Evolutionary conservation across 2,113 vertebrate genomes (phyloP).

Genomic region (Albula goreensis): DNA sequence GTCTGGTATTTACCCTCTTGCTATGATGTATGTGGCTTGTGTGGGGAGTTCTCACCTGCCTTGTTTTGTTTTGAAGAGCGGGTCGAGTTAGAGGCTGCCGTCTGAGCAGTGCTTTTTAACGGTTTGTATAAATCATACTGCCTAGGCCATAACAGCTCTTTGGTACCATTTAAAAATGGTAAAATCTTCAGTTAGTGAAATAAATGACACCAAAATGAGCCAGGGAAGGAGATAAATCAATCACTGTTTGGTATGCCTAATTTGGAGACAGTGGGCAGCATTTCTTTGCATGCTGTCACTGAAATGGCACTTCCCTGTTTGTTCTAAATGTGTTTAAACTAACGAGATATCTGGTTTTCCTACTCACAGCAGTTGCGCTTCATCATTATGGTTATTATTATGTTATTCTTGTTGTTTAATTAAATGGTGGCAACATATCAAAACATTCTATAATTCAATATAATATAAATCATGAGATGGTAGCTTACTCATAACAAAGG

Average conservation of each 20-base stretch:
- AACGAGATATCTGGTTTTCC: not conserved
- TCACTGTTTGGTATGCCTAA: not conserved
- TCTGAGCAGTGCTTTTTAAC: slow-evolving; percentile 7
- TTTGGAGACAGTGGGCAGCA: too few species aligned
- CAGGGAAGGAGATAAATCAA: slow-evolving; percentile 8
- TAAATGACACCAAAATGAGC: slow-evolving; percentile 21
- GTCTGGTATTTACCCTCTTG: slow-evolving; percentile 13
- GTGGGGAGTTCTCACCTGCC: slow-evolving; percentile 1
- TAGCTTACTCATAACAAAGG: not conserved
- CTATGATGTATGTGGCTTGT: slow-evolving; percentile 1
- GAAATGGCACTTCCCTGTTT: too few species aligned
- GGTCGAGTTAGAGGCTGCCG: slow-evolving; percentile 5
- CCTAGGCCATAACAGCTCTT: slow-evolving; percentile 1
- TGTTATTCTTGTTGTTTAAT: too few species aligned
- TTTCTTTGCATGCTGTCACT: too few species aligned
- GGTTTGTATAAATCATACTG: slow-evolving; percentile 42
- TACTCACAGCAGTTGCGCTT: not conserved
- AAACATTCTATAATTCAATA: not conserved
- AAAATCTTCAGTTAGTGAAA: slow-evolving; percentile 36
- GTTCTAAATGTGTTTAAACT: too few species aligned
- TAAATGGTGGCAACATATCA: not conserved
- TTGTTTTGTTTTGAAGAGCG: slow-evolving; percentile 13
- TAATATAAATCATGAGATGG: not conserved
- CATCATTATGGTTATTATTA: too few species aligned
- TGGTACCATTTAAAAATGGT: not conserved